These are phyloP conservation scores for Microcebus griseorufus DNA, from an alignment of 2,113 vertebrate species.

Conservation along the genomic window DNA sequence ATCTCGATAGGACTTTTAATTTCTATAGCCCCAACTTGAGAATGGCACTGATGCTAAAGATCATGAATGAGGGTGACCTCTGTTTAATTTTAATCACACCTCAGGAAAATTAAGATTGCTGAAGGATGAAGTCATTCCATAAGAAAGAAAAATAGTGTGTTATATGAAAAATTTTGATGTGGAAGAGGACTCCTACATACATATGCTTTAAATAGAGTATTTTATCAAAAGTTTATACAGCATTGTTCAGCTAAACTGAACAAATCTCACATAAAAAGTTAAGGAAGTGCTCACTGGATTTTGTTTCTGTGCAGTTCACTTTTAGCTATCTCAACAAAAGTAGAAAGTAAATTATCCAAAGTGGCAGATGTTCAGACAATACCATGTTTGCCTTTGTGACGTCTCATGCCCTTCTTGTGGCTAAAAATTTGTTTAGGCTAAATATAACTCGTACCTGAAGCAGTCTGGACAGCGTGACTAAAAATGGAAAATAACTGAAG, in stretches of 20 bases:
- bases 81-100: conserved; percentile 1
- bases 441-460: conserved; percentile 26
- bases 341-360: neutral
- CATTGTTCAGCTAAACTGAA: neutral
- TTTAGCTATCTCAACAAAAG: neutral
- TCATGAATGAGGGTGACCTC: neutral
- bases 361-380: neutral
- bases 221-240: neutral
- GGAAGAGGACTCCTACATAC: neutral
- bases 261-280: neutral
- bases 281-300: neutral
- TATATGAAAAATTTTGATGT: neutral
- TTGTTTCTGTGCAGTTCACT: neutral
- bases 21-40: neutral
- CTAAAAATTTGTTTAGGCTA: neutral
- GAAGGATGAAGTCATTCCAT: conserved; percentile 13
- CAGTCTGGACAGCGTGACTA: neutral
- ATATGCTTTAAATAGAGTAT: neutral
- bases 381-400: conserved; percentile 11
- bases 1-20: neutral
- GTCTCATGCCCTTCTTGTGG: neutral
- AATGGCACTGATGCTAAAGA: neutral
- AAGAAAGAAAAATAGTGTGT: conserved; percentile 7
- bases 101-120: neutral
- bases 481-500: conserved; percentile 27